Evolutionary conservation across 2,797 vertebrate genomes (phyloP).

Genomic region (Sparidentex hasta): DNA sequence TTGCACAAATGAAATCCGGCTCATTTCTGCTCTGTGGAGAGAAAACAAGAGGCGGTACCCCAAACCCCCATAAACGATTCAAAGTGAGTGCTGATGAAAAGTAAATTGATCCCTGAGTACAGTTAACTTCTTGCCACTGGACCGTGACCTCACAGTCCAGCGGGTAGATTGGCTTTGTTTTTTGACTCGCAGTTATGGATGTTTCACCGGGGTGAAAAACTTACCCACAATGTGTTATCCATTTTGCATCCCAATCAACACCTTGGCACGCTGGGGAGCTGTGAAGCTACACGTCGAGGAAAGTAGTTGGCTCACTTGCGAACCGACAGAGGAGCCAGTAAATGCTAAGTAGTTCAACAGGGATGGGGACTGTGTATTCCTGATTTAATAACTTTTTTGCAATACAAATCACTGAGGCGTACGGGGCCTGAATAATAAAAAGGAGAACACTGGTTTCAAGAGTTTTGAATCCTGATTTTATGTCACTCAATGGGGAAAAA

Average conservation of each 20-base stretch:
- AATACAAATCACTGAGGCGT: neutral
- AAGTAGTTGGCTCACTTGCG: neutral
- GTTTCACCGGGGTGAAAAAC: neutral
- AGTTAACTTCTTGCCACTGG: constrained; percentile 27
- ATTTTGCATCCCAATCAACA: constrained; percentile 22
- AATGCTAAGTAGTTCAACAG: constrained; percentile 2
- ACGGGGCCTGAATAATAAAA: neutral
- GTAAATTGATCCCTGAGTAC: constrained; percentile 50
- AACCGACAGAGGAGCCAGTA: neutral
- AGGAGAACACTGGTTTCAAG: neutral
- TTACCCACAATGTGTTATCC: neutral
- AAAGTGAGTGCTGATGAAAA: constrained; percentile 35
- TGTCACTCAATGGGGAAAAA: neutral
- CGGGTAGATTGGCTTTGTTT: neutral
- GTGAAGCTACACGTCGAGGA: neutral
- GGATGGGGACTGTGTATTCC: neutral
- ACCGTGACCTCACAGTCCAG: constrained; percentile 35
- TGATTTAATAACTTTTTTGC: neutral
- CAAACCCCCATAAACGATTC: constrained; percentile 35
- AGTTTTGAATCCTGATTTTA: neutral
- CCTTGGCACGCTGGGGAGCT: neutral
- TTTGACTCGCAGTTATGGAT: constrained; percentile 12
- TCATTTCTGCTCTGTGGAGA: constrained; percentile 28
- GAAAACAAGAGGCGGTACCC: constrained; percentile 29
- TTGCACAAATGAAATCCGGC: constrained; percentile 42